Percentiles rank a stretch among this genome's conserved stretches.
Conservation (phyloP, 1,140 invertebrate species). For the Papilio helenus region DNA sequence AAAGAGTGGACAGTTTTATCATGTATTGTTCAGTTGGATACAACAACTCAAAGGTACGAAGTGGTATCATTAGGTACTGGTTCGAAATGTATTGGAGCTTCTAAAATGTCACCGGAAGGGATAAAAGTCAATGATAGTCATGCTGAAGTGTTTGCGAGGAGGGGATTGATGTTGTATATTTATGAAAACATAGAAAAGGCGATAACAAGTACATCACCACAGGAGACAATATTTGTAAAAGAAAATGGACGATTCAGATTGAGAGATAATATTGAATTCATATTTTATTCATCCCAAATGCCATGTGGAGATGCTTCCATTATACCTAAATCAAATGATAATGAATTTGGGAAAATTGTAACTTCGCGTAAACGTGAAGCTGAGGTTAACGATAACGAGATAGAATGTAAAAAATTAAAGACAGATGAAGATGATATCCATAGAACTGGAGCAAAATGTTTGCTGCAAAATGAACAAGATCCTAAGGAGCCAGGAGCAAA, state of each 20-base stretch:
- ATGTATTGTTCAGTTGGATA: conserved; percentile 86
- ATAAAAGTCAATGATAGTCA: conserved; percentile 94
- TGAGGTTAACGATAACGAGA: conserved; percentile 47
- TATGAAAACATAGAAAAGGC: conserved; percentile 85
- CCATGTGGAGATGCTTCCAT: conserved; percentile 98
- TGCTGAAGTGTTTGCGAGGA: conserved; percentile 93
- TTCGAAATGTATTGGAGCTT: conserved; percentile 94
- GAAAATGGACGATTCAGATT: conserved; percentile 78
- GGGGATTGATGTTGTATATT: conserved; percentile 91
- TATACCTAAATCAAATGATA: conserved; percentile 84
- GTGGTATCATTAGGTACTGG: conserved; percentile 94
- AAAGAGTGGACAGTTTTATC: conserved; percentile 94
- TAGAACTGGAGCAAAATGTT: conserved; percentile 95
- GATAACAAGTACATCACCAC: conserved; percentile 53
- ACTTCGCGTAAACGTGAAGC: conserved; percentile 50
- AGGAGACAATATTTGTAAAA: conserved; percentile 70
- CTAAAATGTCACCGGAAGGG: conserved; percentile 87
- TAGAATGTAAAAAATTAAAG: conserved; percentile 61
- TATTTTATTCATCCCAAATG: conserved; percentile 93
- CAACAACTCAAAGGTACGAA: conserved; percentile 69
- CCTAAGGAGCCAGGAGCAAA: conserved; percentile 81
- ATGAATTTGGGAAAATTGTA: conserved; percentile 66
- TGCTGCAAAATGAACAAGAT: conserved; percentile 84
- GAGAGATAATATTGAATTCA: conserved; percentile 87
- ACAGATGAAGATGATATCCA: conserved; percentile 85